Conservation (phyloP, 2,888 invertebrate genomes). For the Cartodere bifasciata region DNA sequence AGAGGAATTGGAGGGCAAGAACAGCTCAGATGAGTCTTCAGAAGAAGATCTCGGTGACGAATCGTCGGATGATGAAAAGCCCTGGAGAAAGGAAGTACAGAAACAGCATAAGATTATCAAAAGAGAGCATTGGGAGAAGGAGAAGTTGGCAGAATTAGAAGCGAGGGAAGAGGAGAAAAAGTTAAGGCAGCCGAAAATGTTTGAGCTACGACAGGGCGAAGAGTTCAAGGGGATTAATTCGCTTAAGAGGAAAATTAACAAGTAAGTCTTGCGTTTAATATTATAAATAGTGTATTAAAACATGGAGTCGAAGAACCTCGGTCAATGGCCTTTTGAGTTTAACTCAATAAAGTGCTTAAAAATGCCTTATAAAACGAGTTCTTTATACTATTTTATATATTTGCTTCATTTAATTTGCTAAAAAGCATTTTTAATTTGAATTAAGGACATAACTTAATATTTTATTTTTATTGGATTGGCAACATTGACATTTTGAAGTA, state of each 20-base stretch:
- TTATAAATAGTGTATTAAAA: constrained; percentile 5
- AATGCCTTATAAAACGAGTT: no score
- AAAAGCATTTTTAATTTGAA: no score
- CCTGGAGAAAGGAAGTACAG: constrained; percentile 70
- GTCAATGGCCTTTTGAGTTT: no score
- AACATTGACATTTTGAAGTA: no score
- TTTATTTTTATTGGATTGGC: no score
- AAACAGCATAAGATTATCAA: constrained; percentile 57
- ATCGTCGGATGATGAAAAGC: constrained; percentile 71
- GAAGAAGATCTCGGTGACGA: constrained; percentile 24
- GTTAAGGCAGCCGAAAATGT: constrained; percentile 41
- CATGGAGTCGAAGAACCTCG: not conserved
- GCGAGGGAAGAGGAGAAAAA: constrained; percentile 26
- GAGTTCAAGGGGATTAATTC: constrained; percentile 43
- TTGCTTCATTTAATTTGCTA: no score
- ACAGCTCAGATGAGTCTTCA: constrained; percentile 34
- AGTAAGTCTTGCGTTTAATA: constrained; percentile 29
- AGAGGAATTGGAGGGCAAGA: constrained; percentile 18
- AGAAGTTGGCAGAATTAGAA: constrained; percentile 29
- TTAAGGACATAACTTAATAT: no score
- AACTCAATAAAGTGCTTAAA: no score
- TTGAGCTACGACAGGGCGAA: constrained; percentile 46
- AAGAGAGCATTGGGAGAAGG: constrained; percentile 36
- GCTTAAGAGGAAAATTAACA: constrained; percentile 39
- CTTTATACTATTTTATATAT: no score